Base-by-base conservation (phyloP, 2,797 vertebrate genomes). In the Moxostoma hubbsi region DNA sequence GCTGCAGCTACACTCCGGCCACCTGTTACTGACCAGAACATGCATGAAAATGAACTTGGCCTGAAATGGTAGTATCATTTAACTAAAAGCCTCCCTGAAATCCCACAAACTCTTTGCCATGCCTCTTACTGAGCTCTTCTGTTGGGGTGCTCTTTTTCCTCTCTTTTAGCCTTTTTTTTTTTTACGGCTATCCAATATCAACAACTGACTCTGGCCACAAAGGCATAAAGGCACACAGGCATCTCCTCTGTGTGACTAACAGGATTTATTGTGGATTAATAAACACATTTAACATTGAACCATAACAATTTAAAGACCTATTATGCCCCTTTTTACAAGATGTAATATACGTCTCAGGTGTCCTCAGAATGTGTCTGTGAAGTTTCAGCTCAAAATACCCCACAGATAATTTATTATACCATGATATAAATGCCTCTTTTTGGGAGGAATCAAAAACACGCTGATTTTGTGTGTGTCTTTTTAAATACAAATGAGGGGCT, bases 251-350 rank as follows among this genome's bases (percentile, higher is more conserved):
- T 47, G 72, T 49, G 15, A 75, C 6, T 57, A 72, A 91, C 90
- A 88, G 88, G 89, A 88, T 91, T 93, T 92, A 92, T 87, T 88
- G 86, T 89, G 88, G 93, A 92, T 93, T 91, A 90, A 70, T 86
- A 89, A 73, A 84, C 85, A 62, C 86, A 88, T 91, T 90, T 89
- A 87, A 90, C 88, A 86, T 15, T 79, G 58, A 89, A 89, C 89
- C 77, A 81, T 80, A 82, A 83, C 83, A 85, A 46, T 81, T 24
- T 24, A 24, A 24, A 24, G 24, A 24, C 24, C 24, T 24, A 24
- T 24, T 24, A 24, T 24, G 24, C 24, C 24, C 24, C 24, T 24
- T 24, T 18, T 24, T 24, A 24, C 24, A 24, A 24, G 24, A 24
- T 24, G 24, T 24, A 24, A 24, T 24, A 24, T 24, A 24, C 2